Percentiles rank a stretch among this genome's conserved stretches.
Evolutionary conservation across 2,113 vertebrate genomes (phyloP).

Genomic region (Oryzias curvinotus): DNA sequence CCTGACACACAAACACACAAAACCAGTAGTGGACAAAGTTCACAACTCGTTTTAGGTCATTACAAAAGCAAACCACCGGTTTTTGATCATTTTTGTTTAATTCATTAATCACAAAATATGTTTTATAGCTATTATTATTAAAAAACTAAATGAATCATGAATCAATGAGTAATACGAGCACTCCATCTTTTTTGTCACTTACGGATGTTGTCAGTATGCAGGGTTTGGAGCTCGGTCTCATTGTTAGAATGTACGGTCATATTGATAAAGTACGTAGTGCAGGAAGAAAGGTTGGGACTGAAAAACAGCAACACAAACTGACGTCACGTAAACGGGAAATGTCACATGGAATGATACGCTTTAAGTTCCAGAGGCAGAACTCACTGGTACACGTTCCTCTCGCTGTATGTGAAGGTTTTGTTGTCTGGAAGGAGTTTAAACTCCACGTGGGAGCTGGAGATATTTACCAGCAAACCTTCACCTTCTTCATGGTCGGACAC

Average conservation of each 20-base stretch:
- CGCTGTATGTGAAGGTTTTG: background rate
- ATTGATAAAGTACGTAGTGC: background rate
- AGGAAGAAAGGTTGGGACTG: background rate
- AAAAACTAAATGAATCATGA: too few relatives aligned
- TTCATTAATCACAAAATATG: too few relatives aligned
- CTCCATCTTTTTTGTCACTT: background rate
- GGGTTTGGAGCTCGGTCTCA: background rate
- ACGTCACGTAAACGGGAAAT: background rate
- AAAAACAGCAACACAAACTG: background rate
- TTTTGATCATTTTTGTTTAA: too few relatives aligned
- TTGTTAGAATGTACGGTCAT: background rate
- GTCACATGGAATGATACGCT: too few relatives aligned
- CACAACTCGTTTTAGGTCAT: too few relatives aligned
- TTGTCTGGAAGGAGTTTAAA: background rate
- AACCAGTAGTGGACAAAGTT: background rate
- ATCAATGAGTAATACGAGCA: too few relatives aligned
- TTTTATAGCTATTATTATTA: too few relatives aligned
- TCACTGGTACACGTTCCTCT: constrained; percentile 1
- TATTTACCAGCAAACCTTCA: background rate
- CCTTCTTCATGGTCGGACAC: background rate
- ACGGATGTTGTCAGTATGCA: background rate
- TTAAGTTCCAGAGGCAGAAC: background rate
- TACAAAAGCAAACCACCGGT: too few relatives aligned
- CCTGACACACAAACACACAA: background rate
- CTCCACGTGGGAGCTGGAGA: constrained; percentile 1